A percentile compares a stretch with the other conserved stretches of the same genome.
Conservation (phyloP, 2,888 invertebrate species). For the Globia sparganii region DNA sequence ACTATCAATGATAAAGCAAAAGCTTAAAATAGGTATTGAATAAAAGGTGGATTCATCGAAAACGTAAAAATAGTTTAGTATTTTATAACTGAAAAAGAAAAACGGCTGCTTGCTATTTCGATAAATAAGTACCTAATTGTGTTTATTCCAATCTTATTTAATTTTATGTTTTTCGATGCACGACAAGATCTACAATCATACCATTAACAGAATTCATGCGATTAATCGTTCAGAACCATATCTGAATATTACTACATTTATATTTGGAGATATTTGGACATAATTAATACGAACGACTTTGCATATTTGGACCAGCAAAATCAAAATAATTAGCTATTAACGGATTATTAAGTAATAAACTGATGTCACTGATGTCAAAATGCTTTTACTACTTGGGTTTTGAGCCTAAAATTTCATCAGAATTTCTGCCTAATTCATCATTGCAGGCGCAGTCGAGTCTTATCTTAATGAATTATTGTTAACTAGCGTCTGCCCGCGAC, state of each 20-base stretch:
- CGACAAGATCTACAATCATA: background rate
- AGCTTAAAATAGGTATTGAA: too few relatives aligned
- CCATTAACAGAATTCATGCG: background rate
- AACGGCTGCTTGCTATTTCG: too few relatives aligned
- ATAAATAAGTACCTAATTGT: too few relatives aligned
- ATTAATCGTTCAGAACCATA: background rate
- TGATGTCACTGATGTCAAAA: slow-evolving; percentile 40
- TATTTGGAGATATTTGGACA: slow-evolving; percentile 13
- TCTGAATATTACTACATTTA: background rate
- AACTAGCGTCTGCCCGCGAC: too few relatives aligned
- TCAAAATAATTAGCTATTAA: slow-evolving; percentile 40
- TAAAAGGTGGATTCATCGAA: too few relatives aligned
- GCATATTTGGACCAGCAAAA: slow-evolving; percentile 18
- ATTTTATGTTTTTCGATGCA: too few relatives aligned
- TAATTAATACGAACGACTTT: slow-evolving; percentile 4
- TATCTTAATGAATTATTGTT: slow-evolving; percentile 1
- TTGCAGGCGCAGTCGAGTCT: background rate
- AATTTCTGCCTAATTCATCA: slow-evolving; percentile 15
- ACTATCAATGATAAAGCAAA: background rate
- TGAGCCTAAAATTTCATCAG: slow-evolving; percentile 9
- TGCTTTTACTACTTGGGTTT: background rate
- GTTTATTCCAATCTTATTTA: background rate
- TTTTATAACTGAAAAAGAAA: too few relatives aligned
- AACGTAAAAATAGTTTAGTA: too few relatives aligned
- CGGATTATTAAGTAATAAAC: slow-evolving; percentile 35